Evolutionary conservation across 2,888 invertebrate species (phyloP).

Genomic region (Tryphoninae sp.): DNA sequence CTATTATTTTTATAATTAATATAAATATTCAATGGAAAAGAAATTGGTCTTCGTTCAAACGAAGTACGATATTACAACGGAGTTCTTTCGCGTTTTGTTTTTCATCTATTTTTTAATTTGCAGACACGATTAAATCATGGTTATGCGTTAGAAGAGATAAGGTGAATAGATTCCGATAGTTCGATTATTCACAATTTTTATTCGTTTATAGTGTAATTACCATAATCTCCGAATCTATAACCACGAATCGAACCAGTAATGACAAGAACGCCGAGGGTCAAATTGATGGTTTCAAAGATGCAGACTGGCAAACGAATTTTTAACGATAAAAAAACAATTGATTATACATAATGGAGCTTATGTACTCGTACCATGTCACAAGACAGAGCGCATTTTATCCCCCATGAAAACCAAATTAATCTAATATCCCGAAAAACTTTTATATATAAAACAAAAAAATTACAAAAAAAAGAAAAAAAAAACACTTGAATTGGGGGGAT

Average conservation of each 20-base stretch:
- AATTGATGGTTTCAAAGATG: conserved; percentile 42
- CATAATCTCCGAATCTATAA: conserved; percentile 50
- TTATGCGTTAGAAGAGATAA: conserved; percentile 38
- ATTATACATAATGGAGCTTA: conserved; percentile 68
- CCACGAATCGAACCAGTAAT: conserved; percentile 12
- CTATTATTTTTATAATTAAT: conserved; percentile 63
- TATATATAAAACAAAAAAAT: conserved; percentile 66
- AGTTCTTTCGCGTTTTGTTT: conserved; percentile 16
- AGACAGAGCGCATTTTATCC: conserved; percentile 69
- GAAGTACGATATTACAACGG: conserved; percentile 16
- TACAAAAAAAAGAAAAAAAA: conserved; percentile 61
- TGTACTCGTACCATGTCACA: conserved; percentile 62
- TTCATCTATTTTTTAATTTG: conserved; percentile 36
- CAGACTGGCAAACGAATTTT: conserved; percentile 54
- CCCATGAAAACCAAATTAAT: conserved; percentile 65
- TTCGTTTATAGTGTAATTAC: conserved; percentile 61
- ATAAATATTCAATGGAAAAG: conserved; percentile 55
- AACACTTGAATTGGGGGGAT: conserved; percentile 61
- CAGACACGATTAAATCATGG: conserved; percentile 21
- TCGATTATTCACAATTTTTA: conserved; percentile 61
- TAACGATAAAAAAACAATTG: conserved; percentile 50
- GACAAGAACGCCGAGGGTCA: conserved; percentile 19
- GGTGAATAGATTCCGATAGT: conserved; percentile 41
- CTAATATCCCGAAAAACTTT: conserved; percentile 72
- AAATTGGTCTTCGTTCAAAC: conserved; percentile 43